Percentiles rank a stretch among this genome's conserved stretches.
Evolutionary conservation across 2,888 invertebrate genomes (phyloP).

Genomic region (Drosophila planitibia): DNA sequence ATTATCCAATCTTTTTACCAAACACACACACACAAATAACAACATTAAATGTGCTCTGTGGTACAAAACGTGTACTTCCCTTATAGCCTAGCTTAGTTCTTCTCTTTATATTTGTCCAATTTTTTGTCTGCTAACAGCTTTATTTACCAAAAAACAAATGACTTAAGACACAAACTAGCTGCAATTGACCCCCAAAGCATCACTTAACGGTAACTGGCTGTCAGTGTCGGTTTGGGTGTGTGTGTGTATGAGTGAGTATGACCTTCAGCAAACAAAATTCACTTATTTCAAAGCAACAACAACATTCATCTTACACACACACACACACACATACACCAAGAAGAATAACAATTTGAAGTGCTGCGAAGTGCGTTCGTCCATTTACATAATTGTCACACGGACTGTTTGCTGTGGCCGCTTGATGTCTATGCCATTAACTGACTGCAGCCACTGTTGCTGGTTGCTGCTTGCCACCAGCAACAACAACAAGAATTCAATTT

Average conservation of each 20-base stretch:
- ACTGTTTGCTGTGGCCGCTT: constrained; percentile 46
- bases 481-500: constrained; percentile 71
- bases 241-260: constrained; percentile 47
- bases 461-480: constrained; percentile 29
- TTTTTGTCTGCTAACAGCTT: constrained; percentile 51
- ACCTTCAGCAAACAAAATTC: constrained; percentile 73
- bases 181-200: constrained; percentile 66
- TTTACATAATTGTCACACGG: constrained; percentile 81
- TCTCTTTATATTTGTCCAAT: background rate
- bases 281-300: constrained; percentile 51
- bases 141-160: constrained; percentile 60
- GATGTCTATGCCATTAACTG: constrained; percentile 68
- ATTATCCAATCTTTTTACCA: background rate
- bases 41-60: constrained; percentile 1
- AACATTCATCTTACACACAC: constrained; percentile 28
- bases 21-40: background rate
- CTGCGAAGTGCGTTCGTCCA: constrained; percentile 66
- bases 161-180: constrained; percentile 75
- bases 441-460: constrained; percentile 46
- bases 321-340: constrained; percentile 20
- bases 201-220: constrained; percentile 66
- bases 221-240: constrained; percentile 2
- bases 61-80: background rate
- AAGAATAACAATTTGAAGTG: constrained; percentile 18
- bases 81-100: background rate